These are phyloP conservation scores for Sorex araneus DNA, from an alignment of 2,113 vertebrate genomes.

Conservation along the genomic window DNA sequence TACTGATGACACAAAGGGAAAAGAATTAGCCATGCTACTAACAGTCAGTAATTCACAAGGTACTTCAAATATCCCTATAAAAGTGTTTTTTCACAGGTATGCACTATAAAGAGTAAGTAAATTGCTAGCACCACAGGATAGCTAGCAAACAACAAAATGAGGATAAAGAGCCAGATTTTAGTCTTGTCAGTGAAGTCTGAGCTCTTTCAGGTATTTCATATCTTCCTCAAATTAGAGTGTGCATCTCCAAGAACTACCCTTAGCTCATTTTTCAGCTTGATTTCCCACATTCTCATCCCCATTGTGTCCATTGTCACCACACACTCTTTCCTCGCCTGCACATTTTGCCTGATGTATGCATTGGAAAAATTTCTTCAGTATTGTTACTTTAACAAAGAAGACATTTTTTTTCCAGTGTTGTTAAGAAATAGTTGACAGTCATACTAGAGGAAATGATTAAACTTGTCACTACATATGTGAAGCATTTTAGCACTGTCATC, in stretches of 20 bases:
- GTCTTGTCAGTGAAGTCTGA: slow-evolving; percentile 28
- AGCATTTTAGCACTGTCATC: no score
- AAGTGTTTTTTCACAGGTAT: neutral
- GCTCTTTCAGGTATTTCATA: neutral
- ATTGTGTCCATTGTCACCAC: no score
- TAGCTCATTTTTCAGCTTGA: neutral
- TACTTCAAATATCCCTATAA: neutral
- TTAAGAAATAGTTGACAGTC: no score
- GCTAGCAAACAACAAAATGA: neutral
- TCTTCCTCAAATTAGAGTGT: neutral
- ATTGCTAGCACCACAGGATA: neutral
- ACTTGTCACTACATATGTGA: no score
- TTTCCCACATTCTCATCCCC: neutral
- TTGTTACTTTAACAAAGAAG: no score
- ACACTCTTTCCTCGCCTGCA: neutral
- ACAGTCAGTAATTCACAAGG: neutral
- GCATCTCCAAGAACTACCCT: neutral
- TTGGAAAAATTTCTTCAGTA: no score
- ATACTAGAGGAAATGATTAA: no score
- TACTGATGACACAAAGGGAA: neutral
- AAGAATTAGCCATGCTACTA: neutral
- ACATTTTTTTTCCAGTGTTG: no score
- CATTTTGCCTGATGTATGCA: no score
- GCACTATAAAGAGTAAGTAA: neutral
- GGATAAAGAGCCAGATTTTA: neutral